Evolutionary conservation across 2,113 vertebrate species (phyloP).

Genomic region (Formicarius rufipectus): DNA sequence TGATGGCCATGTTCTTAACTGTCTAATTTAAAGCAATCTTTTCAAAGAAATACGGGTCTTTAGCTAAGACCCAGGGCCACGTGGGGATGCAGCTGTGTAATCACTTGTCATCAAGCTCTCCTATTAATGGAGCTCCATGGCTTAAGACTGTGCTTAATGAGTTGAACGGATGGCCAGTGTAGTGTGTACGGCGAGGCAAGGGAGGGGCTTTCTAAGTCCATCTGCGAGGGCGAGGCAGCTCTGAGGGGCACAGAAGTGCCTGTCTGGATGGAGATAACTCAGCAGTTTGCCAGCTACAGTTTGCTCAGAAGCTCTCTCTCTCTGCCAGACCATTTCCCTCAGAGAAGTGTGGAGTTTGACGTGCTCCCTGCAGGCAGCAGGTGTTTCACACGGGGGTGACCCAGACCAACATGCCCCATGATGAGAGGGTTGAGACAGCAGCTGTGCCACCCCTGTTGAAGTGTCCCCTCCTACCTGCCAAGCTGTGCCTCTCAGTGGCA

Average conservation of each 20-base stretch:
- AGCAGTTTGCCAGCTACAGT: background rate
- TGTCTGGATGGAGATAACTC: background rate
- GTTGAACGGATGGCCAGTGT: background rate
- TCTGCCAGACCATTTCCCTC: background rate
- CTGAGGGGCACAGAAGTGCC: background rate
- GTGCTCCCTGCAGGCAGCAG: background rate
- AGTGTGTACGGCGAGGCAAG: background rate
- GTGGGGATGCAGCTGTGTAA: conserved; percentile 7
- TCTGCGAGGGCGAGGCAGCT: background rate
- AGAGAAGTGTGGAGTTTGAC: background rate
- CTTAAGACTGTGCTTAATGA: conserved; percentile 36
- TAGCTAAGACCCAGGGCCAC: conserved; percentile 28
- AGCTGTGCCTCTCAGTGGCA: background rate
- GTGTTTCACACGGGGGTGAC: background rate
- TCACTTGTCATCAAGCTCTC: conserved; percentile 24
- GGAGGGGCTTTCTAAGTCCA: background rate
- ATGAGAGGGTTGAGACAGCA: background rate
- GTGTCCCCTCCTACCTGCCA: background rate
- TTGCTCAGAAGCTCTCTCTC: background rate
- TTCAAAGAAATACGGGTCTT: conserved; percentile 49
- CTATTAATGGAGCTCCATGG: conserved; percentile 25
- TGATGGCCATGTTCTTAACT: background rate
- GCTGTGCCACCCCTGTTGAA: background rate
- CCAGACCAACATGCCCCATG: background rate
- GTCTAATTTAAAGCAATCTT: conserved; percentile 55